Percentiles rank a stretch among this genome's conserved stretches.
Conservation (phyloP, 2,888 invertebrate species). For the Catocala nupta region DNA sequence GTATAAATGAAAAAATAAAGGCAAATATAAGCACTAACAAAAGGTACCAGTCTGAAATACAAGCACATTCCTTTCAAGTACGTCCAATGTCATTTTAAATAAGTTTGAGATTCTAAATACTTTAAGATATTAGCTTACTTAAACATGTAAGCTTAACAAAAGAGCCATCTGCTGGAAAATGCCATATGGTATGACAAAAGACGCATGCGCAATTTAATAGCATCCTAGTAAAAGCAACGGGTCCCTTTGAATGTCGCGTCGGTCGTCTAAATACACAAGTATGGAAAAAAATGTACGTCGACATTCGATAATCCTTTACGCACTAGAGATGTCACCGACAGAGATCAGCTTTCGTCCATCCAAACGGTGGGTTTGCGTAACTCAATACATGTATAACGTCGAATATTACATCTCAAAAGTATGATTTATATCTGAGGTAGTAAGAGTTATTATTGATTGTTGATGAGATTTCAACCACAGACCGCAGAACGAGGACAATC, state of each 20-base stretch:
- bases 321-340: conserved; percentile 84
- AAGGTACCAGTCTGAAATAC: conserved; percentile 27
- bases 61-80: conserved; percentile 41
- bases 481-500: conserved; percentile 82
- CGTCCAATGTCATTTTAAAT: conserved; percentile 49
- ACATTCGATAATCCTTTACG: conserved; percentile 87
- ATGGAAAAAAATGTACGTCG: conserved; percentile 79
- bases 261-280: conserved; percentile 67
- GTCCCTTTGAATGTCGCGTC: conserved; percentile 77
- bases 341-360: conserved; percentile 84
- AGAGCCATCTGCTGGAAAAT: conserved; percentile 83
- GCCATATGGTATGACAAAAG: conserved; percentile 84
- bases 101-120: conserved; percentile 51
- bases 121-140: conserved; percentile 67
- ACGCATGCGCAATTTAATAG: conserved; percentile 86
- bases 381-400: conserved; percentile 76
- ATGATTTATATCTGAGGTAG: conserved; percentile 55
- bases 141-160: conserved; percentile 70
- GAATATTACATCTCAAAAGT: conserved; percentile 37
- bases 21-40: conserved; percentile 2
- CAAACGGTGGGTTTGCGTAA: conserved; percentile 85
- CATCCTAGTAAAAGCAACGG: conserved; percentile 79
- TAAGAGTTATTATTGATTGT: conserved; percentile 64
- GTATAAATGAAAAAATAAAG: too few species aligned
- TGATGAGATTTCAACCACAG: conserved; percentile 71